These are phyloP conservation scores for Pelobates cultripes DNA, from an alignment of 2,797 vertebrate species.

Conservation along the genomic window DNA sequence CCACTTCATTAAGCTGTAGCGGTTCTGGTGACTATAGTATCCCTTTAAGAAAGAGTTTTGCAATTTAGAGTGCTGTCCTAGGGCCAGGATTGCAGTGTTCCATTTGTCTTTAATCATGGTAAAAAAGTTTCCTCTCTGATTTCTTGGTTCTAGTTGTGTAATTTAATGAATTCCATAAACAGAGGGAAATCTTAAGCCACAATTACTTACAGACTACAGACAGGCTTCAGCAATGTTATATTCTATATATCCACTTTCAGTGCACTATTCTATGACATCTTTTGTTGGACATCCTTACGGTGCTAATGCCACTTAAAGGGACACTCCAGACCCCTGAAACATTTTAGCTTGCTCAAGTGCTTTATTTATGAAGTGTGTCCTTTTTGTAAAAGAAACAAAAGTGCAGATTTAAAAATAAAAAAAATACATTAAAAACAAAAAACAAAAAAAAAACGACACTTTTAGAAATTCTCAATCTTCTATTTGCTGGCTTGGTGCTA, in stretches of 20 bases:
- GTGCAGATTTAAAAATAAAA: too few relatives aligned
- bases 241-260: background rate
- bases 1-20: too few relatives aligned
- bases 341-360: too few relatives aligned
- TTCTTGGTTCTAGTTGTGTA: conserved; percentile 38
- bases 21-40: too few relatives aligned
- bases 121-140: conserved; percentile 37
- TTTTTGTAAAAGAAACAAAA: too few relatives aligned
- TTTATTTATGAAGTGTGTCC: too few relatives aligned
- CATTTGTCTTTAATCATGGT: conserved; percentile 51
- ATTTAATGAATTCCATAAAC: conserved; percentile 41
- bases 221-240: conserved; percentile 7
- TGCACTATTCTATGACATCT: background rate
- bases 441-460: too few relatives aligned
- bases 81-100: conserved; percentile 23
- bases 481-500: too few relatives aligned
- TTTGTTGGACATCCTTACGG: background rate
- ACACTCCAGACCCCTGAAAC: background rate
- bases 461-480: too few relatives aligned
- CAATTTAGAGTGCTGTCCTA: conserved; percentile 33
- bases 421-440: too few relatives aligned
- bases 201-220: conserved; percentile 32
- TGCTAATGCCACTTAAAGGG: background rate
- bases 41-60: background rate
- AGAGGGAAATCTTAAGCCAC: conserved; percentile 32